Percentiles rank a stretch among this genome's conserved stretches.
Evolutionary conservation across 2,888 invertebrate genomes (phyloP).

Genomic region (Pinctada fucata): DNA sequence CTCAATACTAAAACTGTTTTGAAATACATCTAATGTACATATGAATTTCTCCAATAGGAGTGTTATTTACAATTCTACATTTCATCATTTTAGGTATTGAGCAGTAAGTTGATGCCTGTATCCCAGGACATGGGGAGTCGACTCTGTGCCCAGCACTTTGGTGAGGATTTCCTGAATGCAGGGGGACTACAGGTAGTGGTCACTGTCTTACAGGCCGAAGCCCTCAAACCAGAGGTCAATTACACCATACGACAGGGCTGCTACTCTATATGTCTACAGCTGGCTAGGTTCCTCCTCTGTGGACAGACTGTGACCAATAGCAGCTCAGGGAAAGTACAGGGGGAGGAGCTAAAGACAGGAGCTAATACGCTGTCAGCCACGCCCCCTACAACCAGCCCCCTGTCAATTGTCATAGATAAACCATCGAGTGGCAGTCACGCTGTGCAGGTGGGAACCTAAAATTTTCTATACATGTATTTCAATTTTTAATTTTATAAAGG

Average conservation of each 20-base stretch:
- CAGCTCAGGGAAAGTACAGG: background rate
- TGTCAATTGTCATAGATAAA: conserved; percentile 42
- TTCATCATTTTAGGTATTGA: conserved; percentile 73
- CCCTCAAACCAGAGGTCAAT: conserved; percentile 76
- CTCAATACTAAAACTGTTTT: too few relatives aligned
- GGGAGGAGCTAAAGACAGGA: conserved; percentile 35
- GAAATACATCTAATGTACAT: too few relatives aligned
- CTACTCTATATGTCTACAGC: conserved; percentile 77
- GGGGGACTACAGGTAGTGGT: conserved; percentile 77
- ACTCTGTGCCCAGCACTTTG: conserved; percentile 73
- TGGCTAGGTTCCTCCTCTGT: conserved; percentile 77
- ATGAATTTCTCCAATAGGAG: too few relatives aligned
- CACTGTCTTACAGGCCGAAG: conserved; percentile 77
- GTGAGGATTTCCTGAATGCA: conserved; percentile 77
- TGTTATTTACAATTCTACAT: too few relatives aligned
- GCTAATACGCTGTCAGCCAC: conserved; percentile 54
- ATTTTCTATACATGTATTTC: background rate
- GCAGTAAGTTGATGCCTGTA: conserved; percentile 77
- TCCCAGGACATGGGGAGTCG: conserved; percentile 70
- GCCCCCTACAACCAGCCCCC: conserved; percentile 48
- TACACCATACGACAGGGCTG: conserved; percentile 78
- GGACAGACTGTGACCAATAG: conserved; percentile 73
- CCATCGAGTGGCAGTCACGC: conserved; percentile 67
- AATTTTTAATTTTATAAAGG: background rate
- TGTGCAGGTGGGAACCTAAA: conserved; percentile 63